Conservation (phyloP, 1,140 invertebrate genomes). For the Drosophila takahashii region DNA sequence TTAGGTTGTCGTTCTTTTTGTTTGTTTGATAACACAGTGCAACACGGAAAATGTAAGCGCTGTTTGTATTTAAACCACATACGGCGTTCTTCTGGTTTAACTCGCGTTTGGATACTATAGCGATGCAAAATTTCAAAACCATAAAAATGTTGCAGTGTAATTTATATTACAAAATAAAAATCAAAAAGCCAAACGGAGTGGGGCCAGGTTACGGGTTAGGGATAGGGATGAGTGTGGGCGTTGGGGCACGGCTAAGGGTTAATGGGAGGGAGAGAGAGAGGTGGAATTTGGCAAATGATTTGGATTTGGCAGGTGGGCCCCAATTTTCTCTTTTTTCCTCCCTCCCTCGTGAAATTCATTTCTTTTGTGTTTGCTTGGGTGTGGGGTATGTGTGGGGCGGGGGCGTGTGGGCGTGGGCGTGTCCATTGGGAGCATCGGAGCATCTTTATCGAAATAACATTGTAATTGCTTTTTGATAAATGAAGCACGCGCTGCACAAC, state of each 20-base stretch:
- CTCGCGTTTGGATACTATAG: too few species aligned
- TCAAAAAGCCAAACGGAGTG: slow-evolving; percentile 11
- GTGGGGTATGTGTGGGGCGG: slow-evolving; percentile 1
- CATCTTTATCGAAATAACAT: slow-evolving; percentile 74
- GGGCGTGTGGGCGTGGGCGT: slow-evolving; percentile 29
- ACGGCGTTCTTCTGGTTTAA: too few species aligned
- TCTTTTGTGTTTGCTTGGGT: slow-evolving; percentile 19
- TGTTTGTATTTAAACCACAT: too few species aligned
- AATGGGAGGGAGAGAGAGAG: slow-evolving; percentile 3
- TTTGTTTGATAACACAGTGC: slow-evolving; percentile 38
- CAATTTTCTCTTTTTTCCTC: background rate
- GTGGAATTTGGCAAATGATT: slow-evolving; percentile 47
- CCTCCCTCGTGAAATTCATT: slow-evolving; percentile 7
- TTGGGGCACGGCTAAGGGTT: slow-evolving; percentile 5
- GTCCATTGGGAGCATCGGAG: slow-evolving; percentile 58
- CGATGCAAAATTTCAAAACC: too few species aligned
- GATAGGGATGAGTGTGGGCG: background rate
- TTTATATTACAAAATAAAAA: slow-evolving; percentile 41
- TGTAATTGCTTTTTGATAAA: slow-evolving; percentile 82
- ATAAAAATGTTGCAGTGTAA: background rate
- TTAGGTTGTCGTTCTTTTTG: slow-evolving; percentile 4
- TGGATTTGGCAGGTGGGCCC: slow-evolving; percentile 56
- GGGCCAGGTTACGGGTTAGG: slow-evolving; percentile 1
- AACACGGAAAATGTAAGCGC: too few species aligned
- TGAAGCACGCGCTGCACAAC: slow-evolving; percentile 79